Conservation (phyloP, 2,113 vertebrate species). For the Coptodon rendalli region DNA sequence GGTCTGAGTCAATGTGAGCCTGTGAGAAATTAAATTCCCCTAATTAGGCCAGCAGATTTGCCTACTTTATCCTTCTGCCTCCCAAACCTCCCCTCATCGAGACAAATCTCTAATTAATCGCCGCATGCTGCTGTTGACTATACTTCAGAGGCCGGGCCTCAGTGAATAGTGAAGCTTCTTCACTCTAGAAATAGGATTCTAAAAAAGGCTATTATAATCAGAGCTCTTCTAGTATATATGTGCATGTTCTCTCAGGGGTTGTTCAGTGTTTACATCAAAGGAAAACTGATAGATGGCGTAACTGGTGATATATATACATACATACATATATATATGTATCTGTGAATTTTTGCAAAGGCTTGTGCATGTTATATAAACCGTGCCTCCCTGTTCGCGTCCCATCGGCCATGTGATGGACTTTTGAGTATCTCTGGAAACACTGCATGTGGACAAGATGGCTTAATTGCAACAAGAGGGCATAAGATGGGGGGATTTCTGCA, state of each 20-base stretch:
- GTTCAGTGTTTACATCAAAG: conserved; percentile 32
- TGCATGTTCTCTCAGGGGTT: neutral
- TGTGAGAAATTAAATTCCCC: conserved; percentile 66
- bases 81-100: conserved; percentile 56
- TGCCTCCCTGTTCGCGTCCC: neutral
- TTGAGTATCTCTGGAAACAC: neutral
- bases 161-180: conserved; percentile 17
- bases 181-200: conserved; percentile 33
- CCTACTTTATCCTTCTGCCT: conserved; percentile 57
- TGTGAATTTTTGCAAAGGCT: neutral
- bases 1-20: conserved; percentile 58
- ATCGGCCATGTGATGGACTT: neutral
- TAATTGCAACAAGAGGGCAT: conserved; percentile 21
- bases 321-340: neutral
- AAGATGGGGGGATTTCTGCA: neutral
- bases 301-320: neutral
- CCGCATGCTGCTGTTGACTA: conserved; percentile 56
- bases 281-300: neutral
- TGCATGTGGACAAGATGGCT: neutral
- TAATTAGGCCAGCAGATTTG: conserved; percentile 68
- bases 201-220: conserved; percentile 41
- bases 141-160: conserved; percentile 47
- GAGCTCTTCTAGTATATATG: neutral
- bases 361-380: neutral
- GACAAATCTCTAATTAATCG: conserved; percentile 69